phyloP scores from a whole-genome alignment of 2,113 vertebrate species.

The Lampris megalopsis region DNA sequence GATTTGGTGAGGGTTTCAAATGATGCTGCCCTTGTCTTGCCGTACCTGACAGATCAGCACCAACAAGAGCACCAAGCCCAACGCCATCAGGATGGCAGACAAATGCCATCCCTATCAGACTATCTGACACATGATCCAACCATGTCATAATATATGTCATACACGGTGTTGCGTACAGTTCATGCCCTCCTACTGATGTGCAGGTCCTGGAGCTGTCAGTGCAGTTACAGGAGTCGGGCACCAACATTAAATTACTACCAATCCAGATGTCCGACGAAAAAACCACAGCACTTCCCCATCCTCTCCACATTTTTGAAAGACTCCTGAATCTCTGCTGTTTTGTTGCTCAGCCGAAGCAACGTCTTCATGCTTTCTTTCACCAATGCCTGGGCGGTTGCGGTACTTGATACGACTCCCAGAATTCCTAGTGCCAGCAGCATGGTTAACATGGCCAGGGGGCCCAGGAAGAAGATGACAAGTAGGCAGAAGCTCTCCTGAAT shows the following conservation, averaged over 20 bases:
- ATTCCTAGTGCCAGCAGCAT: neutral
- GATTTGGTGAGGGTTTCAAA: neutral
- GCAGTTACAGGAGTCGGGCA: constrained; percentile 33
- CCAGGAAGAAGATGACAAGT: constrained; percentile 34
- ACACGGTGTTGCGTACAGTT: neutral
- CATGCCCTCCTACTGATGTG: neutral
- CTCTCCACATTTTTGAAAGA: constrained; percentile 12
- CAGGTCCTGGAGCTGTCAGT: neutral
- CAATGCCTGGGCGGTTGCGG: constrained; percentile 14
- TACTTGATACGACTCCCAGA: constrained; percentile 14
- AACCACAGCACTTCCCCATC: neutral
- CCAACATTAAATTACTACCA: neutral
- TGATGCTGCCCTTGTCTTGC: fast-evolving
- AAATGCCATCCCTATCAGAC: neutral
- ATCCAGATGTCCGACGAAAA: constrained; percentile 24
- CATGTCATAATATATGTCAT: constrained; percentile 7
- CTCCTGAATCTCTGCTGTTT: constrained; percentile 1
- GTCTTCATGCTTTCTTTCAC: constrained; percentile 11
- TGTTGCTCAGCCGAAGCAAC: constrained; percentile 4
- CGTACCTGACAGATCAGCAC: neutral
- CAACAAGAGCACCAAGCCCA: constrained; percentile 15
- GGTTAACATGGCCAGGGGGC: constrained; percentile 16
- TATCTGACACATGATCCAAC: constrained; percentile 8
- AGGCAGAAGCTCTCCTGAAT: neutral
- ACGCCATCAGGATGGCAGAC: neutral